A percentile compares a stretch with the other conserved stretches of the same genome.
These are phyloP conservation scores for Montipora efflorescens DNA, from an alignment of 64 coral and sea anemone species.

Conservation along the genomic window DNA sequence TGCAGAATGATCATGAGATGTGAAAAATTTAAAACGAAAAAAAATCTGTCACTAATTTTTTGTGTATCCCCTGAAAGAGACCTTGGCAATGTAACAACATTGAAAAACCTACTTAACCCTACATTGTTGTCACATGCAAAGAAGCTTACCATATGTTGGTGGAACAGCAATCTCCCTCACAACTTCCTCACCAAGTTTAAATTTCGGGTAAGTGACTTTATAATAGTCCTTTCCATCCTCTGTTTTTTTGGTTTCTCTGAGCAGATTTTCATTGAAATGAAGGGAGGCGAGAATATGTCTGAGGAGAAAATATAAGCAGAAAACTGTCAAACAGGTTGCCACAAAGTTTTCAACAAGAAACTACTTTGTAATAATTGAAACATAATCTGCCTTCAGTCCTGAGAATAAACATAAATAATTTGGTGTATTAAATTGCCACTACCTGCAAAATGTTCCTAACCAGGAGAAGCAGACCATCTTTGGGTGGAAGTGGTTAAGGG, in stretches of 20 bases:
- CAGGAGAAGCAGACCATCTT: conserved; percentile 47
- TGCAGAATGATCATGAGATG: too few relatives aligned
- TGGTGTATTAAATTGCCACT: neutral
- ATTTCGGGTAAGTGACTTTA: conserved; percentile 39
- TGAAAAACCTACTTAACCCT: neutral
- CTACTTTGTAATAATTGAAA: neutral
- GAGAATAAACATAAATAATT: neutral
- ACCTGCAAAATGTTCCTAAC: conserved; percentile 40
- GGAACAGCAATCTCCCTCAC: too few relatives aligned
- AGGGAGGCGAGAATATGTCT: conserved; percentile 54
- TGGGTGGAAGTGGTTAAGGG: conserved; percentile 37
- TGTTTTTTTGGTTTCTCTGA: neutral
- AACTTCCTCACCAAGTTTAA: neutral
- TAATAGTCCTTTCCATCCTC: neutral
- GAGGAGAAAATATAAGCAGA: conserved; percentile 5
- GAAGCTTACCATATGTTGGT: conserved; percentile 31
- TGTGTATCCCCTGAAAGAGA: neutral
- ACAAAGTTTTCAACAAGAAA: conserved; percentile 5
- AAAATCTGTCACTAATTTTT: neutral
- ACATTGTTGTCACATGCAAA: neutral
- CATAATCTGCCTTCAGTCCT: neutral
- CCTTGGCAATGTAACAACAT: neutral
- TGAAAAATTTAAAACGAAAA: neutral
- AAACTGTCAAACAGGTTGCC: neutral
- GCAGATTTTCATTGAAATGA: conserved; percentile 48